A percentile compares a stretch with the other conserved stretches of the same genome.
Evolutionary conservation across 2,113 vertebrate genomes (phyloP).

Genomic region (Galbula dea): DNA sequence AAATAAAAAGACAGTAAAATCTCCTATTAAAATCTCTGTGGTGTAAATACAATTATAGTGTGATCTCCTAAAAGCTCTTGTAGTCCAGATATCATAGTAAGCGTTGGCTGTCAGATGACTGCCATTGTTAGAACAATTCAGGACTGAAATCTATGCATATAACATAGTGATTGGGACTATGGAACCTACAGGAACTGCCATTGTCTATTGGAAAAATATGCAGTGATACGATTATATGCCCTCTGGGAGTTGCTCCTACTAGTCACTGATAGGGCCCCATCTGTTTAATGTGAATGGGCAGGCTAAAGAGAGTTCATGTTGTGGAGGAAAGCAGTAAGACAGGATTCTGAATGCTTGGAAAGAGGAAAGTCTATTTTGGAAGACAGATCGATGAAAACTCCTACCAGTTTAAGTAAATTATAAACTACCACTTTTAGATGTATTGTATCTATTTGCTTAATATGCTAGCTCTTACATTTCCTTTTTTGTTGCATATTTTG

Average conservation of each 20-base stretch:
- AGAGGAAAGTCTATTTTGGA: neutral
- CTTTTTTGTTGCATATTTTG: neutral
- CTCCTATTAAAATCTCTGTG: neutral
- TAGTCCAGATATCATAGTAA: neutral
- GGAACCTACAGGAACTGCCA: constrained; percentile 14
- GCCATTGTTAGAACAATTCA: neutral
- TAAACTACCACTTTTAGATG: neutral
- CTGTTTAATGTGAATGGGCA: constrained; percentile 32
- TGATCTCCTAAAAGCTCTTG: neutral
- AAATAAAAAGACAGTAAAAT: neutral
- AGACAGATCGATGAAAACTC: neutral
- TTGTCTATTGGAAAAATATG: constrained; percentile 1
- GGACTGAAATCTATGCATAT: neutral
- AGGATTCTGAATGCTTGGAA: neutral
- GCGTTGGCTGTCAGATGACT: neutral
- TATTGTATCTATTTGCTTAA: neutral
- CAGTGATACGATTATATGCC: neutral
- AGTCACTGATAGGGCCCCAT: constrained; percentile 17
- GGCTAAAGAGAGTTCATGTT: neutral
- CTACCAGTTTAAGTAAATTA: neutral
- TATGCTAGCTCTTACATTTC: neutral
- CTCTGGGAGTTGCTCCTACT: neutral
- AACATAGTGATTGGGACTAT: neutral
- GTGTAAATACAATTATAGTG: neutral
- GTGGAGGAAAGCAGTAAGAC: neutral